A percentile compares a stretch with the other conserved stretches of the same genome.
These are phyloP conservation scores for Neopipo cinnamomea DNA, from an alignment of 2,113 vertebrate genomes.

Conservation along the genomic window DNA sequence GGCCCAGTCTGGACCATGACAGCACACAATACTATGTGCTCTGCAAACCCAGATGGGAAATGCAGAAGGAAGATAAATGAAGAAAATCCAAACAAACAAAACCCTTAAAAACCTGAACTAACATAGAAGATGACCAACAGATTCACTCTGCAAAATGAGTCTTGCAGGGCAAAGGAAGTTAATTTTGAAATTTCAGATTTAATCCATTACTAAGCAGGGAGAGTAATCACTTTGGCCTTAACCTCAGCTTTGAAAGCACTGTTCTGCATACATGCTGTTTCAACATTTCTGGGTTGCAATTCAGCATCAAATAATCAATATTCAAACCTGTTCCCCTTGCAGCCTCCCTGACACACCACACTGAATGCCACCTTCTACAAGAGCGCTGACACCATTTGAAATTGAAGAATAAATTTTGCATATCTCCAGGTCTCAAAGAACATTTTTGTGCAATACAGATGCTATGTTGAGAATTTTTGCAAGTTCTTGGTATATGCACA, in stretches of 20 bases:
- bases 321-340: constrained; percentile 34
- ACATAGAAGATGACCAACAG: neutral
- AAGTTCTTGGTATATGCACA: neutral
- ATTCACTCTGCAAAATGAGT: neutral
- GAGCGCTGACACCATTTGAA: neutral
- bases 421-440: neutral
- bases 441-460: neutral
- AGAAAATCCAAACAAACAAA: neutral
- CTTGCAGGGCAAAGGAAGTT: neutral
- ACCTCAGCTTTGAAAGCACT: constrained; percentile 33
- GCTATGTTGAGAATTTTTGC: neutral
- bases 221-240: constrained; percentile 59
- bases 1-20: no score
- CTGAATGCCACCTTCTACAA: neutral
- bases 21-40: neutral
- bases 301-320: constrained; percentile 68
- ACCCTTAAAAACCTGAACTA: neutral
- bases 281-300: constrained; percentile 63
- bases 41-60: neutral
- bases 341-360: constrained; percentile 35
- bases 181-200: constrained; percentile 49
- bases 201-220: constrained; percentile 45
- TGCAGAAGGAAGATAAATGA: neutral
- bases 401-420: neutral
- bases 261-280: constrained; percentile 65